A percentile compares a stretch with the other conserved stretches of the same genome.
Evolutionary conservation across 2,797 vertebrate genomes (phyloP).

Genomic region (Falco columbarius): DNA sequence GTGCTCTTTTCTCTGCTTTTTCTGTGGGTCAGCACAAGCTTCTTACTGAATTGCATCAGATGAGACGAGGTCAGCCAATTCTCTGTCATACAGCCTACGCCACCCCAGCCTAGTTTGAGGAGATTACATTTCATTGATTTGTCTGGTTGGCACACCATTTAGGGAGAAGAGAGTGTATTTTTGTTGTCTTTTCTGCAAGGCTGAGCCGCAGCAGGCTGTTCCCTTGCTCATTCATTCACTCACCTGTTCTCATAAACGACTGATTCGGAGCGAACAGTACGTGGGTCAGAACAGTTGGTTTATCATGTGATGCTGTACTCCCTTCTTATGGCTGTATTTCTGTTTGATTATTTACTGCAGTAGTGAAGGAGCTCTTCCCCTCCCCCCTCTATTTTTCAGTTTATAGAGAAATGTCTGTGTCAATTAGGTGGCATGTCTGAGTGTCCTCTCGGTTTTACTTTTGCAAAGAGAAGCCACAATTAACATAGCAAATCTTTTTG

Average conservation of each 20-base stretch:
- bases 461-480: background rate
- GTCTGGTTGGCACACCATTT: background rate
- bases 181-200: background rate
- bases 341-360: constrained; percentile 5
- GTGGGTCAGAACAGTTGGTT: background rate
- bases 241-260: background rate
- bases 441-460: background rate
- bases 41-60: background rate
- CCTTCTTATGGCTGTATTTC: background rate
- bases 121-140: background rate
- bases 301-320: background rate
- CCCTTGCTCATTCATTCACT: background rate
- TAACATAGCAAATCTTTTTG: background rate
- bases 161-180: background rate
- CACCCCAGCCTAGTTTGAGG: background rate
- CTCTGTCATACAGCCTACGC: background rate
- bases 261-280: background rate
- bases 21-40: background rate
- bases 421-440: background rate
- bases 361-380: background rate
- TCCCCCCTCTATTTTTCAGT: background rate
- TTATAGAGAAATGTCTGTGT: background rate
- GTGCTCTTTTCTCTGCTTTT: background rate
- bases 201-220: background rate
- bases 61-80: background rate